Conservation (phyloP, 2,113 vertebrate genomes). For the Noctilio leporinus region DNA sequence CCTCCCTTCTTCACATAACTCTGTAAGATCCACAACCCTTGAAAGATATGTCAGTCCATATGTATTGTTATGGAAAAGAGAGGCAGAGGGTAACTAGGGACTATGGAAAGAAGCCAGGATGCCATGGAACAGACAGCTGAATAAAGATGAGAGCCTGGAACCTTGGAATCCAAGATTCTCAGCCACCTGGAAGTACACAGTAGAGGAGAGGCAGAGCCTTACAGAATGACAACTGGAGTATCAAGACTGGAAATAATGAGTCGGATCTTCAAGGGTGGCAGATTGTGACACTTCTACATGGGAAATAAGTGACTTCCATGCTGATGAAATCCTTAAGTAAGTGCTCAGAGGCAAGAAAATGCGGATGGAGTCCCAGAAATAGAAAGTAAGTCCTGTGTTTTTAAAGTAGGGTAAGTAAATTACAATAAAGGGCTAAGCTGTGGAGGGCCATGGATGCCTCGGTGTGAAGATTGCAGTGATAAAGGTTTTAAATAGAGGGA, state of each 20-base stretch:
- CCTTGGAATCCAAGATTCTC: neutral
- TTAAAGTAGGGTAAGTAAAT: neutral
- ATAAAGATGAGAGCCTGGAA: neutral
- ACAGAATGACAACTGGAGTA: neutral
- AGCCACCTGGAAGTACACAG: neutral
- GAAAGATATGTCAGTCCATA: neutral
- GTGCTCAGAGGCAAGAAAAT: neutral
- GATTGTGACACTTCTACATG: neutral
- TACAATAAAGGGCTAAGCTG: neutral
- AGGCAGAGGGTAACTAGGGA: neutral
- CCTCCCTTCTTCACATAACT: neutral
- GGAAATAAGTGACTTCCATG: neutral
- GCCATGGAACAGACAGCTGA: neutral
- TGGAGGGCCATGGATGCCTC: fast-evolving
- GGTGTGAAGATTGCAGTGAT: neutral
- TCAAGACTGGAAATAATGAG: neutral
- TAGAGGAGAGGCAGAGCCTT: neutral
- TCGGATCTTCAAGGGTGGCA: neutral
- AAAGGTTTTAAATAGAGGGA: neutral
- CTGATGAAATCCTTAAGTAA: neutral
- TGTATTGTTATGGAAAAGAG: neutral
- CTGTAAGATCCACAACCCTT: neutral
- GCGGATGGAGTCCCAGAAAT: neutral
- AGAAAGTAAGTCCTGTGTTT: neutral
- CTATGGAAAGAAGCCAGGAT: neutral